Evolutionary conservation across 1,140 invertebrate genomes (phyloP).

Genomic region (Trichonephila clavipes): DNA sequence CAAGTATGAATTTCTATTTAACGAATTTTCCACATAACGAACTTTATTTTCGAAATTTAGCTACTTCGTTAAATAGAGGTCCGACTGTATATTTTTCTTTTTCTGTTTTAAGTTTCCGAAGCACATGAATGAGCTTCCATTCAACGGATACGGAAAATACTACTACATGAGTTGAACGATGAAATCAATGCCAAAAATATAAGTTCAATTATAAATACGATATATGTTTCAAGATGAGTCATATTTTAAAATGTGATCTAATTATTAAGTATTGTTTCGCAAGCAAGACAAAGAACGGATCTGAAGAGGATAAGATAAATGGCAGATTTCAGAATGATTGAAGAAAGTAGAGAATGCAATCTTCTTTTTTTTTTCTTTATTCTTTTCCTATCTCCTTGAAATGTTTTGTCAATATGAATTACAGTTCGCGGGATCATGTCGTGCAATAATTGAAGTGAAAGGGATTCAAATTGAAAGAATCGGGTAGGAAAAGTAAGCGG

Average conservation of each 20-base stretch:
- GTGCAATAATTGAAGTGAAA: neutral
- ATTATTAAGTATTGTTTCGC: constrained; percentile 15
- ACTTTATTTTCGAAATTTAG: too few relatives aligned
- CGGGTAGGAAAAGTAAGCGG: neutral
- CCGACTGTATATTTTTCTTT: too few relatives aligned
- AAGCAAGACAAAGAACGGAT: neutral
- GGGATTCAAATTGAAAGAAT: neutral
- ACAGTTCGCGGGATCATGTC: neutral
- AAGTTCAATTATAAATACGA: neutral
- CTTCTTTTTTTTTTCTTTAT: neutral
- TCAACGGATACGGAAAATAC: neutral
- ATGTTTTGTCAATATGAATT: constrained; percentile 2
- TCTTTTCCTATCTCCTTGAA: neutral
- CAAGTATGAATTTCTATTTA: too few relatives aligned
- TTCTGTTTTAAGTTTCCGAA: neutral
- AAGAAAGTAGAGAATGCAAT: neutral
- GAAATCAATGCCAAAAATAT: neutral
- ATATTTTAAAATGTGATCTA: constrained; percentile 11
- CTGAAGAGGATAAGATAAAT: neutral
- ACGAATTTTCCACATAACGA: too few relatives aligned
- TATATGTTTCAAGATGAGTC: neutral
- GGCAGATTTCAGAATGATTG: neutral
- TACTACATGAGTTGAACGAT: neutral
- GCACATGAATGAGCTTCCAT: neutral
- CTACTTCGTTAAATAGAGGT: too few relatives aligned